Conservation (phyloP, 2,888 invertebrate species). For the Catocala sponsa region DNA sequence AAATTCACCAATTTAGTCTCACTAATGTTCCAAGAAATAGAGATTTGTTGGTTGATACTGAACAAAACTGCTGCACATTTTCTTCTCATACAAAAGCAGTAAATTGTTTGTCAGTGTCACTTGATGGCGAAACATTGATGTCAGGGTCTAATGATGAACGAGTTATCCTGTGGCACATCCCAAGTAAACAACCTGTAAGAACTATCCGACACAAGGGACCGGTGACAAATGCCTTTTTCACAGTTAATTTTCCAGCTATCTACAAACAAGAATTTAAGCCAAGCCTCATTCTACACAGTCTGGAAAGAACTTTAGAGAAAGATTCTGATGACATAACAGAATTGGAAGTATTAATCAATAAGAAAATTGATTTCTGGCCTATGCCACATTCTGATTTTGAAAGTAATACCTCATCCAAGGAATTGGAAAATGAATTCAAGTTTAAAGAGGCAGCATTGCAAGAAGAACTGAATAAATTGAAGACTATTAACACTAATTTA, state of each 20-base stretch:
- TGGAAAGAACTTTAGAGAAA: slow-evolving; percentile 90
- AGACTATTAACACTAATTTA: slow-evolving; percentile 88
- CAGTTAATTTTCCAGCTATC: slow-evolving; percentile 88
- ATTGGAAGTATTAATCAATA: slow-evolving; percentile 76
- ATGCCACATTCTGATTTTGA: slow-evolving; percentile 47
- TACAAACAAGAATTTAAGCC: slow-evolving; percentile 88
- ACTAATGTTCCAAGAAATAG: slow-evolving; percentile 90
- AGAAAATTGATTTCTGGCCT: slow-evolving; percentile 80
- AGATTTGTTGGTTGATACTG: slow-evolving; percentile 90
- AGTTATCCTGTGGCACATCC: slow-evolving; percentile 94
- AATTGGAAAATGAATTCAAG: slow-evolving; percentile 63
- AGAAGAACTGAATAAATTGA: slow-evolving; percentile 85
- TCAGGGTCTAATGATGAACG: slow-evolving; percentile 93
- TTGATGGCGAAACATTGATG: slow-evolving; percentile 91
- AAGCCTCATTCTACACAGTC: slow-evolving; percentile 86
- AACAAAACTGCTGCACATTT: slow-evolving; percentile 85
- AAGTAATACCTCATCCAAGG: slow-evolving; percentile 50
- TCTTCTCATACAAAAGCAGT: slow-evolving; percentile 91
- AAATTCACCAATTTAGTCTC: slow-evolving; percentile 91
- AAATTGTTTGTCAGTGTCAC: slow-evolving; percentile 91
- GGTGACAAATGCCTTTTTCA: slow-evolving; percentile 91
- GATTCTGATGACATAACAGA: slow-evolving; percentile 79
- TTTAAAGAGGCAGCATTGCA: slow-evolving; percentile 69
- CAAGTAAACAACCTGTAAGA: slow-evolving; percentile 92
- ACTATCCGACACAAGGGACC: slow-evolving; percentile 92